phyloP scores from a whole-genome alignment of 2,797 vertebrate species.

The Malurus splendens region DNA sequence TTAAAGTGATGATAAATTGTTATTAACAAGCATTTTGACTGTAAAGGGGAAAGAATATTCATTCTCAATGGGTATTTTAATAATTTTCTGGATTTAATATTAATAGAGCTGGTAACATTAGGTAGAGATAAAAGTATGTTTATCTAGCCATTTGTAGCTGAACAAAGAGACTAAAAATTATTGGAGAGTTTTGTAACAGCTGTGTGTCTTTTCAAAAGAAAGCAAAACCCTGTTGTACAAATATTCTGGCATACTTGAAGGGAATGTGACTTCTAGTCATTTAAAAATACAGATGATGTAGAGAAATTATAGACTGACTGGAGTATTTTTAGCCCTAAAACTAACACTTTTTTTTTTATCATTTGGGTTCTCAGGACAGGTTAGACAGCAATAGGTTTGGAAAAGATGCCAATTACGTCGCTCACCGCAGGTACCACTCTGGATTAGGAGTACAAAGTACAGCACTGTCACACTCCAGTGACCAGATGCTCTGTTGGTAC shows the following conservation, averaged over 20 bases:
- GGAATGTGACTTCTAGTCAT: background rate
- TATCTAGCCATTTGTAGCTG: background rate
- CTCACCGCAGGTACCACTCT: conserved; percentile 14
- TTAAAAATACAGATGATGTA: background rate
- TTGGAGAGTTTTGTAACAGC: background rate
- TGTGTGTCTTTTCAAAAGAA: background rate
- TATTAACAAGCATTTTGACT: background rate
- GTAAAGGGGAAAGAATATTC: background rate
- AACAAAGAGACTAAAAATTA: background rate
- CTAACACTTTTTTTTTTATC: background rate
- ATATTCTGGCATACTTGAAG: background rate
- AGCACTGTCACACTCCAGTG: conserved; percentile 62
- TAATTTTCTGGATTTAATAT: background rate
- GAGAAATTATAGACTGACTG: background rate
- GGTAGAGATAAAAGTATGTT: background rate
- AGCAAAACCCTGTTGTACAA: background rate
- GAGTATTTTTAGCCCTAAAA: background rate
- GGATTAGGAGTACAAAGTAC: conserved; percentile 24
- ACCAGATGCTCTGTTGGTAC: conserved; percentile 79
- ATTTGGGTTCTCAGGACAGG: background rate
- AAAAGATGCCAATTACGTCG: background rate
- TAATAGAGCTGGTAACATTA: background rate
- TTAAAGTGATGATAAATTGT: background rate
- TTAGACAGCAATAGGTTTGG: background rate
- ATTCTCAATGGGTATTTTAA: background rate